A percentile compares a stretch with the other conserved stretches of the same genome.
Conservation (phyloP, 2,888 invertebrate species). For the Aquatica leii region DNA sequence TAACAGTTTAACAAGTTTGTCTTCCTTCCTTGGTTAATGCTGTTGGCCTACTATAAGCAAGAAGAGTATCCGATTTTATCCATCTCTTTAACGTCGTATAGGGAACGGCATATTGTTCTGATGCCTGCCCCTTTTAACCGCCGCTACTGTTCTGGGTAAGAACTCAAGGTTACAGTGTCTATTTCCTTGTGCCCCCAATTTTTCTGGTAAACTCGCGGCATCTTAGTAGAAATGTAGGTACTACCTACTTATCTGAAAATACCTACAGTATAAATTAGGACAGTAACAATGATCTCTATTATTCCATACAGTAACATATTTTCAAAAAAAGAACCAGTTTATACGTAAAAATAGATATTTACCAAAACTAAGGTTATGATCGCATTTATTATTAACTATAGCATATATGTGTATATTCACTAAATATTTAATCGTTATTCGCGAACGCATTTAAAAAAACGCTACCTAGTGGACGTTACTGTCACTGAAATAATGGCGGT, state of each 20-base stretch:
- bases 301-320: background rate
- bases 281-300: background rate
- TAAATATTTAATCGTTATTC: background rate
- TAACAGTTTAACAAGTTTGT: conserved; percentile 1
- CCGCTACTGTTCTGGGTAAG: background rate
- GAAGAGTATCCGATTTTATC: background rate
- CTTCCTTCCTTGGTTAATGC: background rate
- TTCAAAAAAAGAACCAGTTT: background rate
- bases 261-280: background rate
- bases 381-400: background rate
- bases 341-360: too few relatives aligned
- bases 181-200: background rate
- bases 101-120: background rate
- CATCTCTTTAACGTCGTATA: background rate
- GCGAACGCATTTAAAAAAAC: too few relatives aligned
- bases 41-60: background rate
- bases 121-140: background rate
- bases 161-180: background rate
- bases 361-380: background rate
- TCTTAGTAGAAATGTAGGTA: background rate
- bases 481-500: too few relatives aligned
- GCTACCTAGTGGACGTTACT: too few relatives aligned
- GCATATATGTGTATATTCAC: background rate
- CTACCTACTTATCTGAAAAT: background rate
- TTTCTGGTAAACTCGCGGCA: background rate